A percentile compares a stretch with the other conserved stretches of the same genome.
These are phyloP conservation scores for Dromas ardeola DNA, from an alignment of 2,113 vertebrate genomes.

Conservation along the genomic window DNA sequence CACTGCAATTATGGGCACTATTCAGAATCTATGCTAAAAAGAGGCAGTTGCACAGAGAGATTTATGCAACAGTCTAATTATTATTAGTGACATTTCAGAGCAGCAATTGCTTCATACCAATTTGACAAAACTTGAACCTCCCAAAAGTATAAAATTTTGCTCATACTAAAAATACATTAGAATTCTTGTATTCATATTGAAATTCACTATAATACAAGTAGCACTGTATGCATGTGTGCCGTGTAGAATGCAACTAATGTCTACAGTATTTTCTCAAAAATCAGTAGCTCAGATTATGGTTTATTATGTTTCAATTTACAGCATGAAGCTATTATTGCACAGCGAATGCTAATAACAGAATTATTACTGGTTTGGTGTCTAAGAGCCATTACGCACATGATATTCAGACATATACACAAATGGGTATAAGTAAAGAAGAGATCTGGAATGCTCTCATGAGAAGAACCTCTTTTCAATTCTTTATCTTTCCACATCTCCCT, in stretches of 20 bases:
- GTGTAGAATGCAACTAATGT: not conserved
- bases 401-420: not conserved
- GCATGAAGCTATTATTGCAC: not conserved
- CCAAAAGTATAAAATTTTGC: not conserved
- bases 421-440: not conserved
- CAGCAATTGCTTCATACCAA: not conserved
- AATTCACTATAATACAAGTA: not conserved
- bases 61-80: not conserved
- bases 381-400: not conserved
- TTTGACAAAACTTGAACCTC: not conserved
- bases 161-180: not conserved
- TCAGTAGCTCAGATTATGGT: not conserved
- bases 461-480: not conserved
- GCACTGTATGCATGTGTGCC: not conserved
- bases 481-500: not conserved
- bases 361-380: not conserved
- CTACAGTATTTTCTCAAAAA: not conserved
- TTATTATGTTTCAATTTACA: not conserved
- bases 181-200: not conserved
- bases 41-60: not conserved
- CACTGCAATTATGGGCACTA: not conserved
- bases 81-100: not conserved
- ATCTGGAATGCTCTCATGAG: not conserved
- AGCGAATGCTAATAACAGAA: not conserved
- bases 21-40: not conserved